Conservation (phyloP, 2,888 invertebrate species). For the Cheilosia grossa region DNA sequence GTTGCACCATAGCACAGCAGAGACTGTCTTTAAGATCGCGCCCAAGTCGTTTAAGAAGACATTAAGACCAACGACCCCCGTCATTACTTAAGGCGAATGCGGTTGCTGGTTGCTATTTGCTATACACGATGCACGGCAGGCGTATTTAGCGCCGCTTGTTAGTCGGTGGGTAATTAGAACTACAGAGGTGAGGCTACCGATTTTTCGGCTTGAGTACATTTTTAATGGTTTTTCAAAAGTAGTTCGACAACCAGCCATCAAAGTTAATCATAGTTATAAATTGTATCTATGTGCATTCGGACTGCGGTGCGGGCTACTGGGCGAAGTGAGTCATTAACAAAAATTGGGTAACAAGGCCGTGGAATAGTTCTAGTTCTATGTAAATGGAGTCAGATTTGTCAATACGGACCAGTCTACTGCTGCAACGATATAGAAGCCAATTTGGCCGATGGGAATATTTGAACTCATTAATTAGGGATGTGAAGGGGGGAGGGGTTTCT, state of each 20-base stretch:
- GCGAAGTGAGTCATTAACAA: slow-evolving; percentile 53
- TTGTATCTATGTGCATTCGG: slow-evolving; percentile 18
- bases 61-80: slow-evolving; percentile 68
- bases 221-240: slow-evolving; percentile 71
- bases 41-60: slow-evolving; percentile 65
- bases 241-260: slow-evolving; percentile 69
- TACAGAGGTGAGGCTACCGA: slow-evolving; percentile 69
- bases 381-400: slow-evolving; percentile 2
- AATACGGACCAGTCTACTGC: too few relatives aligned
- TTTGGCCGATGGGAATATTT: too few relatives aligned
- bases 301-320: slow-evolving; percentile 8
- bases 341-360: slow-evolving; percentile 20
- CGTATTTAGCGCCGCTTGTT: slow-evolving; percentile 64
- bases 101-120: background rate
- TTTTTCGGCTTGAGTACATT: slow-evolving; percentile 52
- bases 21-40: slow-evolving; percentile 51
- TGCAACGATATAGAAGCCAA: too few relatives aligned
- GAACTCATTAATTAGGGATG: too few relatives aligned
- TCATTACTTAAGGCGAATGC: slow-evolving; percentile 45
- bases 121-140: background rate
- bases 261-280: slow-evolving; percentile 70
- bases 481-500: too few relatives aligned
- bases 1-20: slow-evolving; percentile 27
- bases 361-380: slow-evolving; percentile 16
- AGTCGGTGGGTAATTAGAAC: slow-evolving; percentile 61